Conservation (phyloP, 2,797 vertebrate species). For the Sphenopsis melanotis region DNA sequence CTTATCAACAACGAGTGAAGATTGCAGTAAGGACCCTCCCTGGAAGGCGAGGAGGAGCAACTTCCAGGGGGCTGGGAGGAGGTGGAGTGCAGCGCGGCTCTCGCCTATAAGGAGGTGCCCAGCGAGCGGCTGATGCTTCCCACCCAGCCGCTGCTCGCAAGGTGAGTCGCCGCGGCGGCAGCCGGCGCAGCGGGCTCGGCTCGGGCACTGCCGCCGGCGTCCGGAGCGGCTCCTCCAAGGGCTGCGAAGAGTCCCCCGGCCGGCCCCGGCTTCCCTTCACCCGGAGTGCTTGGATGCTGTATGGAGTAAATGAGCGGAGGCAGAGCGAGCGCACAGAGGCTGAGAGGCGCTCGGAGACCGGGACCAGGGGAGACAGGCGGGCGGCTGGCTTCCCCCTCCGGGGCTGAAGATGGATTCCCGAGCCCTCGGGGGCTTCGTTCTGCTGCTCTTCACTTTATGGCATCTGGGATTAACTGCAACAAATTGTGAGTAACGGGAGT, state of each 20-base stretch:
- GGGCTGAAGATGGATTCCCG: conserved; percentile 68
- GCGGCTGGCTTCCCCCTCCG: not conserved
- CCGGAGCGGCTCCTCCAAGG: not conserved
- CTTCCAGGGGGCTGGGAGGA: conserved; percentile 66
- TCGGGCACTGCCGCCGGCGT: not conserved
- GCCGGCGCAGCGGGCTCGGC: not conserved
- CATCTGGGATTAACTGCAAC: conserved; percentile 67
- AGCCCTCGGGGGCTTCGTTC: conserved; percentile 41
- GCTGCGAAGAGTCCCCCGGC: not conserved
- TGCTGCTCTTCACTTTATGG: conserved; percentile 62
- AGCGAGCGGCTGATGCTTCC: conserved; percentile 21
- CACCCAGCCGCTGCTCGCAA: not conserved
- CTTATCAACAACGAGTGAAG: conserved; percentile 46
- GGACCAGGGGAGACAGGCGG: conserved; percentile 9
- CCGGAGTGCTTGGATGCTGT: conserved; percentile 11
- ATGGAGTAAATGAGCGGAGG: conserved; percentile 66
- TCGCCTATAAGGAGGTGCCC: conserved; percentile 76
- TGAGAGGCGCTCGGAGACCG: not conserved
- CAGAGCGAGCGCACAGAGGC: not conserved
- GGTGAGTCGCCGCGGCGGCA: not conserved
- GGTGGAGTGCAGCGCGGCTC: conserved; percentile 51
- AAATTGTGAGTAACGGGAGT: conserved; percentile 69
- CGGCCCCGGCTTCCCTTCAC: not conserved
- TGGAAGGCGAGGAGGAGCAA: conserved; percentile 65
- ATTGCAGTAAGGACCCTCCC: conserved; percentile 63